Evolutionary conservation across 2,888 invertebrate genomes (phyloP).

Genomic region (Poecilus cupreus): DNA sequence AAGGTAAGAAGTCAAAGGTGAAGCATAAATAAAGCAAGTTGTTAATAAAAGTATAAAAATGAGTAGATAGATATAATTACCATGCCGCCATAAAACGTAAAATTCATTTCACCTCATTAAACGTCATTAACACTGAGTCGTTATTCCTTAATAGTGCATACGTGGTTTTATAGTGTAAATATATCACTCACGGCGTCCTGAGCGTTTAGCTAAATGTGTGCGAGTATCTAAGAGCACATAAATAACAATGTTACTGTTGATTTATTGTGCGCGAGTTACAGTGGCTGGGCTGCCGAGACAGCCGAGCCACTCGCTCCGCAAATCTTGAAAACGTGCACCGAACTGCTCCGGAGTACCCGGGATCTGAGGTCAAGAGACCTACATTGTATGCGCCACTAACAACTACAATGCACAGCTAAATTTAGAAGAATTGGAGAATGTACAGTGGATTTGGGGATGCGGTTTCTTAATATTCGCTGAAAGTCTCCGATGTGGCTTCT

Average conservation of each 20-base stretch:
- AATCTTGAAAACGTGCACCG: slow-evolving; percentile 46
- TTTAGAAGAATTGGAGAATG: background rate
- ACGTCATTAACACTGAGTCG: slow-evolving; percentile 21
- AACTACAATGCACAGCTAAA: slow-evolving; percentile 13
- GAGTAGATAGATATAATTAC: background rate
- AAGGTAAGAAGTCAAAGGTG: too few species aligned
- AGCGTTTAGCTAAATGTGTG: slow-evolving; percentile 53
- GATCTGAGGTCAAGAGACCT: slow-evolving; percentile 30
- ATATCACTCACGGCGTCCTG: slow-evolving; percentile 42
- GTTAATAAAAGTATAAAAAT: slow-evolving; percentile 10
- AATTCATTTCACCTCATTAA: slow-evolving; percentile 37
- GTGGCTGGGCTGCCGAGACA: slow-evolving; percentile 34
- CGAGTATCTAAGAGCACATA: slow-evolving; percentile 51
- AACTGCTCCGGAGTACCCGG: background rate
- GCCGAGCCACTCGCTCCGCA: slow-evolving; percentile 50
- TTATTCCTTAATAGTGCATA: slow-evolving; percentile 37
- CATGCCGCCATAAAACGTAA: background rate
- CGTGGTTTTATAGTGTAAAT: slow-evolving; percentile 36
- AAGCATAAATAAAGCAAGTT: background rate
- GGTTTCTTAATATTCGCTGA: background rate
- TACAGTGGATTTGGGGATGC: too few species aligned
- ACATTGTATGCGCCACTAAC: slow-evolving; percentile 13
- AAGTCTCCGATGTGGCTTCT: too few species aligned
- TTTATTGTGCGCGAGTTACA: slow-evolving; percentile 49
- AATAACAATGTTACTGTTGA: slow-evolving; percentile 58